These are phyloP conservation scores for Heptranchias perlo DNA, from an alignment of 2,113 vertebrate genomes.

Conservation along the genomic window DNA sequence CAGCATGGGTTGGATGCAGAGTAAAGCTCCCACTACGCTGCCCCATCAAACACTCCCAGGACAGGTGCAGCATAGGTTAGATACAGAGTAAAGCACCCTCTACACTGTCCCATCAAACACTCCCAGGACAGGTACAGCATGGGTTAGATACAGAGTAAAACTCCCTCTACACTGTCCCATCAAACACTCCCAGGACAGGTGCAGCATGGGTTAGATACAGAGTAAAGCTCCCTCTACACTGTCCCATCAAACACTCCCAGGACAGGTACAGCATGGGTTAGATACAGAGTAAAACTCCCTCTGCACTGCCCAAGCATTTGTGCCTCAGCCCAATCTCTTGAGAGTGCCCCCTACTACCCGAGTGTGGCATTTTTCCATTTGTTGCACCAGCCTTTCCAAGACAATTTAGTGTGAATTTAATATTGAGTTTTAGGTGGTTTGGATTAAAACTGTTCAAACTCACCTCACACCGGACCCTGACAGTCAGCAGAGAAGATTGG, in stretches of 20 bases:
- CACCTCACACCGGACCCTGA: not conserved
- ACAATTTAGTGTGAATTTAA: not conserved
- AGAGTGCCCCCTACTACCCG: not conserved
- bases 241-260: not conserved
- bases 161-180: not conserved
- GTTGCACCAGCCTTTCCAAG: not conserved
- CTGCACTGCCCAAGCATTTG: not conserved
- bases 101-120: not conserved
- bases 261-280: not conserved
- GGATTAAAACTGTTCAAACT: not conserved
- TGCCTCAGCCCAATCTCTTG: not conserved
- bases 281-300: not conserved
- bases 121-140: not conserved
- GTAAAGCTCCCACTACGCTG: not conserved
- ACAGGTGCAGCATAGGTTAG: not conserved
- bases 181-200: not conserved
- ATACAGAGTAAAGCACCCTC: not conserved
- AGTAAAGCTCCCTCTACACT: not conserved
- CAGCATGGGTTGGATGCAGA: not conserved
- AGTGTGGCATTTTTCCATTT: not conserved
- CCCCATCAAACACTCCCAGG: not conserved
- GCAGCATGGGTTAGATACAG: not conserved
- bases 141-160: not conserved
- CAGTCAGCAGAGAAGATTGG: not conserved
- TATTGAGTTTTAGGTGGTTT: not conserved